phyloP scores from a whole-genome alignment of 1,140 invertebrate species.

The Laupala kohalensis region DNA sequence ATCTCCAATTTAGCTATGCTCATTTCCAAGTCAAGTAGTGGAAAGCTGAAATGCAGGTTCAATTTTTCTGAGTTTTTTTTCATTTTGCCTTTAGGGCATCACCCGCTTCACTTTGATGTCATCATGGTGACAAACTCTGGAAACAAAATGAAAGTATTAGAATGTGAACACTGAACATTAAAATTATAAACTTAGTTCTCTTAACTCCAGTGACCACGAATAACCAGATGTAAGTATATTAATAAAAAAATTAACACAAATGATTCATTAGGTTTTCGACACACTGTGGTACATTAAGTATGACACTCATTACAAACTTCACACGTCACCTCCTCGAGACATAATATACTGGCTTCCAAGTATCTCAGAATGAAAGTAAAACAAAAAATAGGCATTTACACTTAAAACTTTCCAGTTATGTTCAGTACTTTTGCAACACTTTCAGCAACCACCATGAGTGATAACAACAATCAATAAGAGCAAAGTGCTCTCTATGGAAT shows the following conservation, averaged over 20 bases:
- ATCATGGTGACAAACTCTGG: conserved; percentile 97
- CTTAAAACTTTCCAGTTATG: too few relatives aligned
- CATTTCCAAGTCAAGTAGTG: conserved; percentile 26
- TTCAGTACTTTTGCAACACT: too few relatives aligned
- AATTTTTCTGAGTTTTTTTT: conserved; percentile 30
- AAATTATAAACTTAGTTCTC: too few relatives aligned
- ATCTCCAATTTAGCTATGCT: conserved; percentile 23
- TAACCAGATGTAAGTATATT: neutral
- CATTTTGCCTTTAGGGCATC: conserved; percentile 28
- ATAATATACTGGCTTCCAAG: neutral
- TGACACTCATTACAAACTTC: neutral
- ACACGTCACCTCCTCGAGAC: neutral
- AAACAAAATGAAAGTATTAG: conserved; percentile 33
- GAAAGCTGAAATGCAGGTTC: conserved; percentile 35
- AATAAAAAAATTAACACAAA: neutral
- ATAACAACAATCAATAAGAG: too few relatives aligned
- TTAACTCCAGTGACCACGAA: neutral
- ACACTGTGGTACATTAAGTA: neutral
- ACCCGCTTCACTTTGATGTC: conserved; percentile 83
- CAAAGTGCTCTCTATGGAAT: too few relatives aligned
- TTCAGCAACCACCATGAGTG: too few relatives aligned
- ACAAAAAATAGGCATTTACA: too few relatives aligned
- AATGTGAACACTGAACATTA: neutral
- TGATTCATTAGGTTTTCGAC: neutral
- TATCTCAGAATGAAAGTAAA: too few relatives aligned